Evolutionary conservation across 2,888 invertebrate species (phyloP).

Genomic region (Dermolepida albohirtum): DNA sequence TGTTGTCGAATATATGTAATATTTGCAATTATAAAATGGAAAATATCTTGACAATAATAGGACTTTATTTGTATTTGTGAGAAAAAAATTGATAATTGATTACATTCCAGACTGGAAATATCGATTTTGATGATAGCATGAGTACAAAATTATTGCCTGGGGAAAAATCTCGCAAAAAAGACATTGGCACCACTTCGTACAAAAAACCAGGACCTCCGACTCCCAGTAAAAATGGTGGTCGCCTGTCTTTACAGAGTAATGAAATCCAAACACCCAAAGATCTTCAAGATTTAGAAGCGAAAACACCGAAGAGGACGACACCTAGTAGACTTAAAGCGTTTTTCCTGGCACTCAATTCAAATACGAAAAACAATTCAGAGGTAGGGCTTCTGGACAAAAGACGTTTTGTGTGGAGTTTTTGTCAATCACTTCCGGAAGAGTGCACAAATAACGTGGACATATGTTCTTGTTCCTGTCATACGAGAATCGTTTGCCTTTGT

Average conservation of each 20-base stretch:
- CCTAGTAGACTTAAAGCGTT: conserved; percentile 75
- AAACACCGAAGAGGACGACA: conserved; percentile 68
- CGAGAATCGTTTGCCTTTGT: conserved; percentile 25
- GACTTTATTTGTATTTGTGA: too few relatives aligned
- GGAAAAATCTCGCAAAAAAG: conserved; percentile 67
- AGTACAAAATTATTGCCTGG: conserved; percentile 62
- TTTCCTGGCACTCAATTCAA: conserved; percentile 66
- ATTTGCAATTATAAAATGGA: too few relatives aligned
- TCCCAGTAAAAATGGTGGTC: conserved; percentile 82
- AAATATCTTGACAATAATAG: too few relatives aligned
- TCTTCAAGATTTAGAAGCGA: conserved; percentile 62
- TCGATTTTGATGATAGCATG: conserved; percentile 62
- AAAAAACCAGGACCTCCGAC: conserved; percentile 90
- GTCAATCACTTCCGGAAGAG: conserved; percentile 2
- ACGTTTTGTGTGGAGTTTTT: neutral
- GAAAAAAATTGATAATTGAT: neutral
- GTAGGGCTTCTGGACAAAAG: conserved; percentile 49
- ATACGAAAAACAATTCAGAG: conserved; percentile 60
- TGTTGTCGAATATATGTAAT: too few relatives aligned
- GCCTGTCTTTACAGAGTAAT: conserved; percentile 75
- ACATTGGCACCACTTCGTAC: conserved; percentile 79
- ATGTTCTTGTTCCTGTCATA: conserved; percentile 38
- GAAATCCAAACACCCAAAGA: conserved; percentile 69
- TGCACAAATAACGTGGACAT: conserved; percentile 19
- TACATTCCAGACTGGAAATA: conserved; percentile 56